Evolutionary conservation across 2,888 invertebrate genomes (phyloP), one percentile per base, ranked within the genome.

Genomic region (Acronicta alni): DNA sequence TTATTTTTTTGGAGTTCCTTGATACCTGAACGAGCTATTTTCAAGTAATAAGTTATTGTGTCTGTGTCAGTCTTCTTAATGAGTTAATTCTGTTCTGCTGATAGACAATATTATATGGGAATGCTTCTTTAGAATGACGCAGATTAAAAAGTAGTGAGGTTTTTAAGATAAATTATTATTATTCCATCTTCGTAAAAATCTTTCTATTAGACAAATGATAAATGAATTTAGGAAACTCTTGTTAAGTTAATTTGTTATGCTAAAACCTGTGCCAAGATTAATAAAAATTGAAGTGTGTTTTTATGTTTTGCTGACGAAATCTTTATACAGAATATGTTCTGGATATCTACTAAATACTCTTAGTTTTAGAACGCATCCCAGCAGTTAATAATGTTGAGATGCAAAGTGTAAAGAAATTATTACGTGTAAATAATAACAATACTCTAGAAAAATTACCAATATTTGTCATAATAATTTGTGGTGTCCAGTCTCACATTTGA

Each of bases 181-280:
- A 71, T 53, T 62, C 52, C 43, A 73, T 73, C 57, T 54, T 59
- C 58, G 65, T 59, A 72, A 57, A 61, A 67, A 60, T 77, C 72
- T 71, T 68, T 69, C 69, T 77, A 79, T 80, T 80, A 82, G 77
- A 72, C 67, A 68, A 62, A 70, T 86, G 87, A 88, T 82, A 83
- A 85, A 89, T 86, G 78, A 79, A 73, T 83, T 81, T 76, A 65
- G 80, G 86, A 81, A 81, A 83, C 70, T 79, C 78, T 81, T 83
- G 81, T 88, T 84, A 84, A 84, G 82, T 80, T 70, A 79, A 71
- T 80, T 81, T 84, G 85, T 81, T 85, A 81, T 71, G 76, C 72
- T 67, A 63, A 76, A 77, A 80, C 76, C 75, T 59, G 81, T 89
- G 89, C 89, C 89, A 89, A 89, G 79, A 84, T 74, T 66, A 81